phyloP scores from a whole-genome alignment of 2,113 vertebrate genomes.

The Pungitius pungitius region DNA sequence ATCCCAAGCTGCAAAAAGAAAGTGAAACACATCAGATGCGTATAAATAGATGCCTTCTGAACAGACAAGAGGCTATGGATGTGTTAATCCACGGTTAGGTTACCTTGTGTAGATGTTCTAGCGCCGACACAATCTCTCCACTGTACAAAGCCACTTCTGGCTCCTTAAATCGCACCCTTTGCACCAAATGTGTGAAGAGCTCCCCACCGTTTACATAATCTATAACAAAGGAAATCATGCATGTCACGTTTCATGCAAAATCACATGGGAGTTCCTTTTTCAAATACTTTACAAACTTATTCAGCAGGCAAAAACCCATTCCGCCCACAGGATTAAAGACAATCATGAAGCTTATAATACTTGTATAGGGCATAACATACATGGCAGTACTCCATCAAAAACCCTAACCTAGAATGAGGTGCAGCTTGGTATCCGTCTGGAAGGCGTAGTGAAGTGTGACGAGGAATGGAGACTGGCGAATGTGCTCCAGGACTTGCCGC shows the following conservation, averaged over 20 bases:
- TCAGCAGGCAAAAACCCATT: background rate
- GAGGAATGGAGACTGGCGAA: constrained; percentile 92
- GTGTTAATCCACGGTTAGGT: constrained; percentile 23
- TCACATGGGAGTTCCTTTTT: background rate
- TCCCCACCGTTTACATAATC: constrained; percentile 99
- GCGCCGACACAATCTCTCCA: constrained; percentile 93
- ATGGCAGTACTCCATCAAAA: background rate
- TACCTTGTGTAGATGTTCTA: constrained; percentile 98
- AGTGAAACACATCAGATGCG: background rate
- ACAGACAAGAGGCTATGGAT: background rate
- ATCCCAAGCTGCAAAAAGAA: constrained; percentile 87
- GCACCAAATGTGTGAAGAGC: constrained; percentile 97
- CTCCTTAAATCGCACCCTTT: constrained; percentile 95
- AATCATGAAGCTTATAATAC: constrained; percentile 20
- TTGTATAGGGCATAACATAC: constrained; percentile 10
- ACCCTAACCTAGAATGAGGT: constrained; percentile 92
- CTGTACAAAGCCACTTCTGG: constrained; percentile 92
- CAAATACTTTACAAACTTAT: background rate
- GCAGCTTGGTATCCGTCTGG: constrained; percentile 97
- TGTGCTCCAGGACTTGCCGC: constrained; percentile 95
- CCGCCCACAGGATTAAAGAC: background rate
- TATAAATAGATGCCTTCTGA: background rate
- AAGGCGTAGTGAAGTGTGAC: constrained; percentile 98
- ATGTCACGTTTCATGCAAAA: background rate
- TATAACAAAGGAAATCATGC: constrained; percentile 49